Evolutionary conservation across 2,888 invertebrate species (phyloP), one percentile per base, ranked within the genome.

Genomic region (Steinernema scapterisci): DNA sequence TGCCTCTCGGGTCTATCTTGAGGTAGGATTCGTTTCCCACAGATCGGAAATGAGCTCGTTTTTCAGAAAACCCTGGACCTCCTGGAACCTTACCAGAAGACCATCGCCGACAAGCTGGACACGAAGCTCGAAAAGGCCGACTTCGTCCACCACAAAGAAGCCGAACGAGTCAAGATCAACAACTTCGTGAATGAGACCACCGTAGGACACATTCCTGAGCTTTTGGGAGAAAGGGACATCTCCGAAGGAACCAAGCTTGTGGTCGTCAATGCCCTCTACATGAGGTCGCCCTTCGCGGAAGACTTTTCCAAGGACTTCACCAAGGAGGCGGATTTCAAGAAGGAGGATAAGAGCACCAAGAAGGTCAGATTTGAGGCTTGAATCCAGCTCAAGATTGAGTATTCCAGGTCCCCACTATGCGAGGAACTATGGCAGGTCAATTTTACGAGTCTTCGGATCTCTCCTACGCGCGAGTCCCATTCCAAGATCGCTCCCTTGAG

Each of bases 161-260:
- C 25, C 31, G 27, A 63, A 16, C 27, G 63, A 1, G 6, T 6
- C 25, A 27, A 31, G 38, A 63, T 63, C 63, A 63, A 63, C 63
- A 31, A n/a, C 31, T 38, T 63, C 31, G 63, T 63, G 31, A 63
- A 63, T 27, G 38, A 38, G 3, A 63, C 63, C 31, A 63, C 63
- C 31, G 31, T 3, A 1, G 63, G 63, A 1, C 38, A 38, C 31
- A 63, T 63, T 25, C 63, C 63, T 6, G 63, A 63, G 31, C 63
- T 63, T 38, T 27, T 63, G 2, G 31, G 3, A 1, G 31, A 27
- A n/a, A 31, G 31, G 1, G 31, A 63, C 6, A 27, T 63, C 25
- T 31, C 21, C 16, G 38, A 38, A 38, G 3, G 5, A 6, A 38
- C 38, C 5, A 38, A 38, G 38, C 3, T 38, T 3, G 9, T 9